Base-by-base conservation (phyloP, 2,888 invertebrate genomes). In the Linnaemya vulpina region DNA sequence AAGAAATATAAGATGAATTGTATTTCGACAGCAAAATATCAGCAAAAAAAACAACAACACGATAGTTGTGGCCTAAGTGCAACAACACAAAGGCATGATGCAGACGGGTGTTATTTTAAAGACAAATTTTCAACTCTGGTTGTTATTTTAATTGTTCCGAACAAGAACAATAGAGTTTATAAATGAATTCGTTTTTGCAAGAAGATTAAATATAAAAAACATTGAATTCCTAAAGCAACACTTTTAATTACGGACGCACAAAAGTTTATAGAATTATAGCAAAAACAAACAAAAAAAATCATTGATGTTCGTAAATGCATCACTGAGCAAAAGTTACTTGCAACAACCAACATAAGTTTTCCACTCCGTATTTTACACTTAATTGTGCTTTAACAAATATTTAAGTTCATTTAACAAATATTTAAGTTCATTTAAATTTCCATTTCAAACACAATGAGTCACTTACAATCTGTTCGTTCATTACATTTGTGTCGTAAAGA, bases 131-230 rank as follows among this genome's bases (percentile, higher is more conserved):
- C 10, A 1, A 30, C 30, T 60, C 35, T n/a, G 2, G 13, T 22
- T 53, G 11, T 51, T 40, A 2, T 40, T 11, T n/a, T 40, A 35
- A 40, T 25, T n/a, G 22, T 49, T 3, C 10, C 22, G 30, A 30
- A n/a, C 62, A 38, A 62, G 49, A 74, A 63, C 62, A 74, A 73
- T 43, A 60, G 46, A 63, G 40, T 49, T 53, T 51, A 5, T 10
- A 74, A 74, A 74, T 49, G 63, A 40, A 63, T 17, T 22, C 38
- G 11, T 49, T 8, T 17, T 11, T 38, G 62, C 22, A 43, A 60
- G 46, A 1, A 46, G 20, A 20, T 10, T 10, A 51, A 10, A 51
- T 10, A 51, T 20, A 51, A 51, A 51, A 20, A 20, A 51, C 20
- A 20, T 10, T n/a, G 20, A 49, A 17, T 4, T 49, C 1, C 17